Percentiles rank a stretch among this genome's conserved stretches.
These are phyloP conservation scores for Troides aeacus DNA, from an alignment of 2,888 invertebrate species.

Conservation along the genomic window DNA sequence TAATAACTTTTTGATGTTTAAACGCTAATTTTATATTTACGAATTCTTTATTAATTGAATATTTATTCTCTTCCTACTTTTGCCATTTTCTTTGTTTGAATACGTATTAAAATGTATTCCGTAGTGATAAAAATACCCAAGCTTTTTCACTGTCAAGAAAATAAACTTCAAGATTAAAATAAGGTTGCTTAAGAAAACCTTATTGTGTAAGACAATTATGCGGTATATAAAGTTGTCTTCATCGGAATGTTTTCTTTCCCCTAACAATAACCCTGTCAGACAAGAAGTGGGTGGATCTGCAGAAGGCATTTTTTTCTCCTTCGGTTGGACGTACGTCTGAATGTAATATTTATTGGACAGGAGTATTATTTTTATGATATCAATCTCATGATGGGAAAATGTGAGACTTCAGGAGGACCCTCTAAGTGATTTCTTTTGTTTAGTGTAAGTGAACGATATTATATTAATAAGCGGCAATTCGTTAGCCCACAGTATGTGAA, in stretches of 20 bases:
- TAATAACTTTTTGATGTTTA: too few species aligned
- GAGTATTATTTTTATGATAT: constrained; percentile 26
- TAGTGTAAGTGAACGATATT: constrained; percentile 24
- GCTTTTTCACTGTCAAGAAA: constrained; percentile 13
- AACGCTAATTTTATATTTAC: neutral
- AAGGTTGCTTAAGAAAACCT: constrained; percentile 11
- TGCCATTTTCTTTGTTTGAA: neutral
- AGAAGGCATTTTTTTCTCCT: constrained; percentile 56
- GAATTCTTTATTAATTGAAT: neutral
- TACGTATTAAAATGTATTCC: neutral
- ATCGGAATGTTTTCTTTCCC: constrained; percentile 48
- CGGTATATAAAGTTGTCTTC: constrained; percentile 39
- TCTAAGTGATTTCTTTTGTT: constrained; percentile 31
- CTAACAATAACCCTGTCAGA: constrained; percentile 60
- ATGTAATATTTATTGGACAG: constrained; percentile 32
- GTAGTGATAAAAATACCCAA: neutral
- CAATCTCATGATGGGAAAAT: constrained; percentile 20
- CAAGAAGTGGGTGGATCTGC: constrained; percentile 61
- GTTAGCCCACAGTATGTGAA: constrained; percentile 2
- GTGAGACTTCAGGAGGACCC: constrained; percentile 20
- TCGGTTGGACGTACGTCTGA: constrained; percentile 49
- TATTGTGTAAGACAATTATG: constrained; percentile 21
- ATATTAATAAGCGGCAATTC: constrained; percentile 29
- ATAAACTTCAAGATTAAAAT: constrained; percentile 13
- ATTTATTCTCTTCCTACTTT: neutral